These are phyloP conservation scores for Gallinago media DNA, from an alignment of 2,113 vertebrate species.

Conservation along the genomic window DNA sequence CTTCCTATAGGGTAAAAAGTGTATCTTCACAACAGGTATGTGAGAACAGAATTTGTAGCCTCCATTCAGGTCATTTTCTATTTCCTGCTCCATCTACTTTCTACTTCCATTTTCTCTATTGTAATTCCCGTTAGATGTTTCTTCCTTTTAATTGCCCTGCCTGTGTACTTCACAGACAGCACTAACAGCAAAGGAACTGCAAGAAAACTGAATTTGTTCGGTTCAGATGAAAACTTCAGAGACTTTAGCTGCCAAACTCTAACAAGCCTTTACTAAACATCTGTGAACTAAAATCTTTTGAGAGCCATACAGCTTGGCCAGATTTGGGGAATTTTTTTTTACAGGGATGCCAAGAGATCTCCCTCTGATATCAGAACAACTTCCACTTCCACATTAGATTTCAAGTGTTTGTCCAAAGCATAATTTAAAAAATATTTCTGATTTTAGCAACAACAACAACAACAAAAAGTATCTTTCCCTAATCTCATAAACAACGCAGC, in stretches of 20 bases:
- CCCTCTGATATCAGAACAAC: background rate
- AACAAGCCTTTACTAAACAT: background rate
- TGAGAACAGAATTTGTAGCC: background rate
- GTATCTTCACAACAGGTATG: background rate
- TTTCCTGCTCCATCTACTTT: background rate
- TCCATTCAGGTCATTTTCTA: background rate
- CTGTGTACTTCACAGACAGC: background rate
- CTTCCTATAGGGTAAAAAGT: background rate
- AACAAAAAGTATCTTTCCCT: background rate
- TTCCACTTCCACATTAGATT: background rate
- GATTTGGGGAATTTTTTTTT: background rate
- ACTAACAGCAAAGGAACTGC: background rate
- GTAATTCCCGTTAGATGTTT: background rate
- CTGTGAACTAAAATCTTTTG: background rate
- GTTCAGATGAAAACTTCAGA: background rate
- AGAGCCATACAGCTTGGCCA: background rate
- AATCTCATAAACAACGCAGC: background rate
- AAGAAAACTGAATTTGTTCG: background rate
- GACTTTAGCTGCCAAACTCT: background rate
- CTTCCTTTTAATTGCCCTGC: background rate
- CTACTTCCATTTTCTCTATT: background rate
- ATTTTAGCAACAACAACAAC: background rate
- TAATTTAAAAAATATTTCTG: background rate
- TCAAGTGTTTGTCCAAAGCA: background rate
- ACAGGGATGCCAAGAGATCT: background rate